These are phyloP conservation scores for Limnephilus marmoratus DNA, from an alignment of 2,888 invertebrate genomes.

Conservation along the genomic window DNA sequence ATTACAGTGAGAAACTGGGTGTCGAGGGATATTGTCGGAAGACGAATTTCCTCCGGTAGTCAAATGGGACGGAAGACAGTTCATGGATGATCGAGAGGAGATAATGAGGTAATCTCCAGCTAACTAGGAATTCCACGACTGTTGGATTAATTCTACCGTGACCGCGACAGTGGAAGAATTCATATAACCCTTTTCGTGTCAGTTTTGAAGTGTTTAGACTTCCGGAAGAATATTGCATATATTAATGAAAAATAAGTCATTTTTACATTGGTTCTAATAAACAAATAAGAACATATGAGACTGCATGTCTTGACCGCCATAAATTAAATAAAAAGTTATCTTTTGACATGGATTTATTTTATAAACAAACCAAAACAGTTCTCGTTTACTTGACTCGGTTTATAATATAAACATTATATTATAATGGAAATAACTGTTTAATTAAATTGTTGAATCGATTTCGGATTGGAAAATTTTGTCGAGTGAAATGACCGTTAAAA, in stretches of 20 bases:
- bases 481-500: conserved; percentile 14
- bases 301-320: not conserved
- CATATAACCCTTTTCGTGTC: not conserved
- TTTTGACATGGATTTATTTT: not conserved
- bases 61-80: conserved; percentile 43
- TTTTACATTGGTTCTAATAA: not conserved
- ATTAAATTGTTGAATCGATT: not conserved
- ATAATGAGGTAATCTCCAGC: conserved; percentile 47
- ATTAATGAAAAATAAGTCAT: not conserved
- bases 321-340: not conserved
- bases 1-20: conserved; percentile 5
- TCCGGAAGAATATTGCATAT: not conserved
- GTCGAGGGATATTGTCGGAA: conserved; percentile 23
- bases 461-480: not conserved
- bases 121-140: conserved; percentile 47
- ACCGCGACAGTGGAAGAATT: conserved; percentile 32
- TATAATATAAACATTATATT: not conserved
- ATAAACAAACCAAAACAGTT: not conserved
- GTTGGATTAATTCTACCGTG: not conserved
- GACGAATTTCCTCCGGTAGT: conserved; percentile 42
- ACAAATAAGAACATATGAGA: not conserved
- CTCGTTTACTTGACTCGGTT: not conserved
- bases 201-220: not conserved
- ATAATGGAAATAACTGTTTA: not conserved
- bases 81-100: conserved; percentile 45